Evolutionary conservation across 2,888 invertebrate species (phyloP).

Genomic region (Gerosis bhagava): DNA sequence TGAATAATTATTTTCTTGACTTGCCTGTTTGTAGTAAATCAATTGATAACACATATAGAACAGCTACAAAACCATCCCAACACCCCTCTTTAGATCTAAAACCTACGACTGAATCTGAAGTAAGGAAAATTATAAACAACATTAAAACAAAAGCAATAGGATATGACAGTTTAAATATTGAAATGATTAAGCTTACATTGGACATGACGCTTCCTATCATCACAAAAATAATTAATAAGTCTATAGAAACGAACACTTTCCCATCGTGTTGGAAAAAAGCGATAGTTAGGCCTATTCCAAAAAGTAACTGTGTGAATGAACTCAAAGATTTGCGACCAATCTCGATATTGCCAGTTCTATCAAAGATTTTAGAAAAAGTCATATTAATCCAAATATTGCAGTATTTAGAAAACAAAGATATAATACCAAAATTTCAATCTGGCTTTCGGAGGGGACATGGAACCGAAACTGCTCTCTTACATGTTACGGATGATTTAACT

Average conservation of each 20-base stretch:
- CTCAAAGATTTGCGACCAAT: background rate
- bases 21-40: too few species aligned
- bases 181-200: slow-evolving; percentile 6
- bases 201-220: background rate
- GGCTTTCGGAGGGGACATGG: background rate
- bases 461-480: background rate
- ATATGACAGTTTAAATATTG: slow-evolving; percentile 11
- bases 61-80: too few species aligned
- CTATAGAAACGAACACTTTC: background rate
- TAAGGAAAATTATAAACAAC: slow-evolving; percentile 2
- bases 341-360: background rate
- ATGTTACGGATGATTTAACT: background rate
- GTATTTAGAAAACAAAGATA: too few species aligned
- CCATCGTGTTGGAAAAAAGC: slow-evolving; percentile 5
- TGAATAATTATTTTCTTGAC: background rate
- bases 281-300: background rate
- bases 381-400: too few species aligned
- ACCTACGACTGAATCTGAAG: slow-evolving; percentile 16
- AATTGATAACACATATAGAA: too few species aligned
- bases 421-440: too few species aligned
- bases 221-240: background rate
- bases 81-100: slow-evolving; percentile 2
- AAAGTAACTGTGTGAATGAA: background rate
- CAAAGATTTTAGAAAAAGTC: too few species aligned
- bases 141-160: slow-evolving; percentile 1